Evolutionary conservation across 2,113 vertebrate species (phyloP), one percentile per base, ranked within the genome.

Genomic region (Aramus guarauna): DNA sequence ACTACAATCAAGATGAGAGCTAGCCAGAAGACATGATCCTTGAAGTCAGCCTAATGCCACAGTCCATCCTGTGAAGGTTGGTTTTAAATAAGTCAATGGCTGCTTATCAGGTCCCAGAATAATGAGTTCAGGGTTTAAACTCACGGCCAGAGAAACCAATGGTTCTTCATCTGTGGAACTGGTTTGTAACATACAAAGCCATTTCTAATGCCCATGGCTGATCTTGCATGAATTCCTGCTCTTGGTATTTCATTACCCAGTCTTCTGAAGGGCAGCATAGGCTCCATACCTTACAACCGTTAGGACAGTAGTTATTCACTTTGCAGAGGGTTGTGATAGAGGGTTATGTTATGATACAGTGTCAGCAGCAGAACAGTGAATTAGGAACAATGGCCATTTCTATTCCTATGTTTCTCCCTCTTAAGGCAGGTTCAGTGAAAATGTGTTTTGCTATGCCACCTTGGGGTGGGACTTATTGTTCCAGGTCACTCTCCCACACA

Each of bases 401-500:
- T 84, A 8, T 50, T 79, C 30, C 34, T 24, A 23, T 1, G 1
- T 20, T 87, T 79, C 62, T 64, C 12, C 26, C 18, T 39, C 39
- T 32, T 30, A 58, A 52, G 13, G 18, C 22, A 62, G 37, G 58
- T 56, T 72, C 37, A 56, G 17, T 71, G 24, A 39, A 79, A 36
- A 9, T 22, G 11, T 39, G 15, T 55, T 88, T 53, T 75, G 39
- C 73, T 84, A 56, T 55, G 26, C 16, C 37, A 67, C 36, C 22
- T 55, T 1, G 1, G 15, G 27, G 12, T 2, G 4, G 29, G 8
- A 56, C 36, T 66, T 43, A 21, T 0, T 34, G 14, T 36, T 67
- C 37, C 52, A 47, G 34, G 30, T 43, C 43, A 47, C 34, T 62
- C 43, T 69, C 18, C 22, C 22, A 72, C 22, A 56, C 21, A 24